These are phyloP conservation scores for Chrysochloris asiatica DNA, from an alignment of 2,113 vertebrate genomes.

Conservation along the genomic window DNA sequence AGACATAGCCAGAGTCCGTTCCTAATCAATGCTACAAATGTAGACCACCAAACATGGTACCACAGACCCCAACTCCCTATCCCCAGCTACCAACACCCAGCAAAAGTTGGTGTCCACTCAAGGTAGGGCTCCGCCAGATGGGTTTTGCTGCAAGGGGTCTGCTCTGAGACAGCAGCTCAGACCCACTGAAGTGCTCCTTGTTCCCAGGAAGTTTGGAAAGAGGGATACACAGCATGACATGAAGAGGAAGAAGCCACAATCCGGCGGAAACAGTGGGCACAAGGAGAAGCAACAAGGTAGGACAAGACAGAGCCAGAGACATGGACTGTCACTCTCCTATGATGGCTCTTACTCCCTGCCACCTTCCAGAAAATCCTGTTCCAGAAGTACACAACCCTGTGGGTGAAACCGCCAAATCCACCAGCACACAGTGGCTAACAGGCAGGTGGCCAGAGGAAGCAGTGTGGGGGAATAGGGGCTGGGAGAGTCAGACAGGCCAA, in stretches of 20 bases:
- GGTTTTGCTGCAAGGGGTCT: background rate
- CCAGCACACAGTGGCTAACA: background rate
- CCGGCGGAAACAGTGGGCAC: no score
- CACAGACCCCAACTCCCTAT: background rate
- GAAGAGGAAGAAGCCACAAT: background rate
- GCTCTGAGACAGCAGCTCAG: background rate
- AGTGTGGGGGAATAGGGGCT: accelerated
- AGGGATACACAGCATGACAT: background rate
- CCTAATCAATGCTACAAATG: background rate
- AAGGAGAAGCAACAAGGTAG: background rate
- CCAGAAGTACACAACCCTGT: background rate
- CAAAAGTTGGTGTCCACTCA: background rate
- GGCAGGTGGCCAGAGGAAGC: background rate
- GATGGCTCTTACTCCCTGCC: background rate
- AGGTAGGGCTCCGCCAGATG: background rate
- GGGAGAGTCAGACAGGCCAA: background rate
- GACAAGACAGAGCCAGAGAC: background rate
- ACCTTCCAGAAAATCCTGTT: background rate
- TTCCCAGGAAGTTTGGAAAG: background rate
- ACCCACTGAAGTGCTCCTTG: background rate
- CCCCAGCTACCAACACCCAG: background rate
- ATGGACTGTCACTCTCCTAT: background rate
- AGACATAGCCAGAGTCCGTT: background rate
- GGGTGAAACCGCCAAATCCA: background rate
- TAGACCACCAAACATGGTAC: background rate